A percentile compares a stretch with the other conserved stretches of the same genome.
Conservation (phyloP, 2,113 vertebrate genomes). For the Antechinus flavipes region DNA sequence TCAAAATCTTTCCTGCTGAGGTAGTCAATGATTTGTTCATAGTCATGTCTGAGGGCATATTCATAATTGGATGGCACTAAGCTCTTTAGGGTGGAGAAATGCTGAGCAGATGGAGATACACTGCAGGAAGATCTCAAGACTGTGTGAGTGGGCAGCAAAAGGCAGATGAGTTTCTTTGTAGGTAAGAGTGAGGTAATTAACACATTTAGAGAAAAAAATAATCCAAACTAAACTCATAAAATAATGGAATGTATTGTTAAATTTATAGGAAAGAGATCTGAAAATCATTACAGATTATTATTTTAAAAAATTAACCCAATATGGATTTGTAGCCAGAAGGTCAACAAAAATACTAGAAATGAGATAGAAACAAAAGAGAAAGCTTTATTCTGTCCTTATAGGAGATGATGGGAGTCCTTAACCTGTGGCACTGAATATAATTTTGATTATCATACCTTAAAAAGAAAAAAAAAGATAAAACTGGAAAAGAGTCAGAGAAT, state of each 20-base stretch:
- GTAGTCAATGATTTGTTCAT: conserved; percentile 1
- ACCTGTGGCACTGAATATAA: background rate
- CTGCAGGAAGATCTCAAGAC: conserved; percentile 67
- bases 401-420: background rate
- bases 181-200: conserved; percentile 63
- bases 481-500: background rate
- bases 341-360: background rate
- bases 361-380: background rate
- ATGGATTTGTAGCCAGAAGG: background rate
- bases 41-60: background rate
- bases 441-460: background rate
- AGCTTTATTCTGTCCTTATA: background rate
- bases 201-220: conserved; percentile 60
- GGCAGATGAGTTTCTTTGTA: conserved; percentile 65
- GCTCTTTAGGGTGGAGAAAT: conserved; percentile 73
- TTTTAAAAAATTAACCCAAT: background rate
- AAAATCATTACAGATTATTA: background rate
- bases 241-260: background rate
- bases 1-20: background rate
- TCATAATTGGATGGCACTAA: conserved; percentile 43
- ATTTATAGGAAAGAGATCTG: background rate
- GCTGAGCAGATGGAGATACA: conserved; percentile 62
- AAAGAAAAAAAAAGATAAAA: background rate
- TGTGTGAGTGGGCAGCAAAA: conserved; percentile 73
- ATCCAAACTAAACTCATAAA: conserved; percentile 61